Evolutionary conservation across 2,113 vertebrate species (phyloP).

Genomic region (Sphyrna mokarran): DNA sequence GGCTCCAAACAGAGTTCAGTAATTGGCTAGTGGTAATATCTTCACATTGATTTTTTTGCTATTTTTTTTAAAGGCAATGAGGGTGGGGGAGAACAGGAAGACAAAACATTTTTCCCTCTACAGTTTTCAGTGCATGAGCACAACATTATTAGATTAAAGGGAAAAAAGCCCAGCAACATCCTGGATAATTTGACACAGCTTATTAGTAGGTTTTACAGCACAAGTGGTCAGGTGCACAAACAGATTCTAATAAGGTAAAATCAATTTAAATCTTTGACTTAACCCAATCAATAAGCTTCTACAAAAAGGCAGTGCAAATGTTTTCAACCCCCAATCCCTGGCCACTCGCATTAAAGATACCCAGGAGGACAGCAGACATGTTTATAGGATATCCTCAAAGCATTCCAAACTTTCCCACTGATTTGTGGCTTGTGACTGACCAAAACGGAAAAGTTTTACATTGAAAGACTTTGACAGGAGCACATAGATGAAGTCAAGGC

Average conservation of each 20-base stretch:
- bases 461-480: not conserved
- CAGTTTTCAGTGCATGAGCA: not conserved
- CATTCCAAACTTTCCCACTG: not conserved
- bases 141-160: conserved; percentile 6
- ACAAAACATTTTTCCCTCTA: not conserved
- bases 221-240: not conserved
- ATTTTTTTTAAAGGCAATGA: not conserved
- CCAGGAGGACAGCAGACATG: not conserved
- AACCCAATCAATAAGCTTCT: not conserved
- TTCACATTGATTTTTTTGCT: not conserved
- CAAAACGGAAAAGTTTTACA: not conserved
- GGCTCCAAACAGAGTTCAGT: not conserved
- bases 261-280: not conserved
- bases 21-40: not conserved
- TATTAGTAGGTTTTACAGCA: not conserved
- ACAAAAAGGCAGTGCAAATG: not conserved
- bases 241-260: not conserved
- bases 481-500: too few species aligned
- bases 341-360: not conserved
- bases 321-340: not conserved
- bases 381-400: not conserved
- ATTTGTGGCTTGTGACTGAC: not conserved
- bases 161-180: not conserved
- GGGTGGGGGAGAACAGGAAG: not conserved
- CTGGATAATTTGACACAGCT: not conserved